A percentile compares a stretch with the other conserved stretches of the same genome.
phyloP scores from a whole-genome alignment of 1,140 invertebrate genomes.

The Nasonia giraulti region DNA sequence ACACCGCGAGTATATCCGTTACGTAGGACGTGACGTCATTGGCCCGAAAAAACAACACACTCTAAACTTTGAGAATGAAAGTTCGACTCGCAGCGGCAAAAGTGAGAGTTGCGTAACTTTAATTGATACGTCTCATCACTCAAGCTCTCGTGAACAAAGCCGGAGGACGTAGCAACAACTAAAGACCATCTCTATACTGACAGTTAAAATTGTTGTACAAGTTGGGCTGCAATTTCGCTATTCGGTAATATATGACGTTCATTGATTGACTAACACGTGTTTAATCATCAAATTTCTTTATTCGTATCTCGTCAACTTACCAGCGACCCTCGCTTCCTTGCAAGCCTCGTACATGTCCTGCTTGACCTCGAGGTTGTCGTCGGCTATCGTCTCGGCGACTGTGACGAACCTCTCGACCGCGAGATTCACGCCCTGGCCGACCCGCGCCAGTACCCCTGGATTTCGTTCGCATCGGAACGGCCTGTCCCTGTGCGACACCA shows the following conservation, averaged over 20 bases:
- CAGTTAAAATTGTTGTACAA: not conserved
- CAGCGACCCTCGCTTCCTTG: constrained; percentile 95
- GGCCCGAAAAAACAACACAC: not conserved
- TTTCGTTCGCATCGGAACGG: constrained; percentile 74
- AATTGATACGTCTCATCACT: not conserved
- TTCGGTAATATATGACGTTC: no score
- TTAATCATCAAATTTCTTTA: no score
- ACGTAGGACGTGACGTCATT: not conserved
- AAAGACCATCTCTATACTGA: not conserved
- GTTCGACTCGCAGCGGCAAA: not conserved
- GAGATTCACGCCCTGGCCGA: constrained; percentile 96
- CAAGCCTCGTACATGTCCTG: constrained; percentile 98
- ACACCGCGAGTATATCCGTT: not conserved
- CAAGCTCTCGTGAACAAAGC: not conserved
- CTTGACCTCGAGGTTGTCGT: constrained; percentile 97
- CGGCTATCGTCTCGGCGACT: constrained; percentile 97
- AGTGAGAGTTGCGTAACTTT: not conserved
- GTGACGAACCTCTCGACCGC: constrained; percentile 98
- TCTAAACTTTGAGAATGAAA: not conserved
- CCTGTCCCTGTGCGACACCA: constrained; percentile 81
- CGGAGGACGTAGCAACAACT: no score
- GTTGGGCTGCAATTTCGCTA: no score
- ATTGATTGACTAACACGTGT: no score
- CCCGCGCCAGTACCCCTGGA: constrained; percentile 87
- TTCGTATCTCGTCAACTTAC: constrained; percentile 74